Evolutionary conservation across 2,888 invertebrate species (phyloP).

Genomic region (Macrosoma leucophasiata): DNA sequence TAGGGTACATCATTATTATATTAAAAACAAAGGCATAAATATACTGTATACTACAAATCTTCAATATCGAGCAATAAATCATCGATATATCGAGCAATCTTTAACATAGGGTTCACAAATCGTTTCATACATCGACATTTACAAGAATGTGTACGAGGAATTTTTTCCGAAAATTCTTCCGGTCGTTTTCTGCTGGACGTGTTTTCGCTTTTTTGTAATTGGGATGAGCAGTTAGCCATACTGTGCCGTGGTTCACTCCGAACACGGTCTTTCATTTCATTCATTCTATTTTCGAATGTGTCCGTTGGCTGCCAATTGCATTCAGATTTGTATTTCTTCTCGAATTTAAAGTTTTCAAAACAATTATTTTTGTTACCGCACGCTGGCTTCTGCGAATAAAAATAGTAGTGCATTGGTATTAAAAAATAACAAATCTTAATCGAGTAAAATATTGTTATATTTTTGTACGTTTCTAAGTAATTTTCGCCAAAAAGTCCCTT

Average conservation of each 20-base stretch:
- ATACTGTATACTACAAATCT: constrained; percentile 23
- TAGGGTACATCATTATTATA: too few species aligned
- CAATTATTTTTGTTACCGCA: constrained; percentile 9
- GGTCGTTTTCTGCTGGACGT: constrained; percentile 33
- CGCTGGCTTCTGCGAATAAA: constrained; percentile 24
- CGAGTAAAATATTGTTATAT: too few species aligned
- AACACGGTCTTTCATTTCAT: constrained; percentile 19
- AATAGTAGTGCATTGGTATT: not conserved
- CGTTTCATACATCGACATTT: constrained; percentile 32
- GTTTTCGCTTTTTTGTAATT: constrained; percentile 18
- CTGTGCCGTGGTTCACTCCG: constrained; percentile 39
- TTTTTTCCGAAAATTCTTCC: constrained; percentile 13
- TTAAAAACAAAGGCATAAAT: too few species aligned
- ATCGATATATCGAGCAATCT: constrained; percentile 50
- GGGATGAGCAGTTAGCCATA: constrained; percentile 21
- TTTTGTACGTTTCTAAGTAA: too few species aligned
- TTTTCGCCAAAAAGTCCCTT: too few species aligned
- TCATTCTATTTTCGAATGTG: constrained; percentile 24
- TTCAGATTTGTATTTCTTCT: constrained; percentile 32
- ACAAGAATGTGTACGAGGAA: constrained; percentile 15
- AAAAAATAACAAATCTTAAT: too few species aligned
- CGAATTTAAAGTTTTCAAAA: constrained; percentile 9
- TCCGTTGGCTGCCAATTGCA: constrained; percentile 30
- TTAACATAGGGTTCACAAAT: constrained; percentile 45
- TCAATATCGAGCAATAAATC: constrained; percentile 43